phyloP scores from a whole-genome alignment of 2,888 invertebrate species.

The Idaea aversata region DNA sequence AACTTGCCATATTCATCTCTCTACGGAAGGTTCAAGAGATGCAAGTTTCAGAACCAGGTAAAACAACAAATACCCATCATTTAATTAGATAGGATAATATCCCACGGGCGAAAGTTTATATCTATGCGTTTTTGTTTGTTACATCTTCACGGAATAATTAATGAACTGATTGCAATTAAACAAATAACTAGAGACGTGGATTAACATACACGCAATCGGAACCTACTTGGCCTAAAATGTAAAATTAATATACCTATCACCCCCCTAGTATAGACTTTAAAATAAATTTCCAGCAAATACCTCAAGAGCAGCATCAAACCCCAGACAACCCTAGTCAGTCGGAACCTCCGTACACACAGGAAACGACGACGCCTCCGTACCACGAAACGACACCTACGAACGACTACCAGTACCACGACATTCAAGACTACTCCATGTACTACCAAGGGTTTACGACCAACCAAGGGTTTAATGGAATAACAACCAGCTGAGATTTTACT shows the following conservation, averaged over 20 bases:
- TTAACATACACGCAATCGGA: too few species aligned
- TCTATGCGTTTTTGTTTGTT: too few species aligned
- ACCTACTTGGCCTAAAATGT: not conserved
- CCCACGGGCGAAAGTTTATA: too few species aligned
- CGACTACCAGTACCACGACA: not conserved
- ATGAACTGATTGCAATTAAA: too few species aligned
- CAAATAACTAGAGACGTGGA: too few species aligned
- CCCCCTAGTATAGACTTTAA: not conserved
- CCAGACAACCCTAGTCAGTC: conserved; percentile 17
- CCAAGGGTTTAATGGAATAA: conserved; percentile 42
- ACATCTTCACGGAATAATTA: too few species aligned
- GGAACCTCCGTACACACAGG: not conserved
- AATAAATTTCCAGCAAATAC: conserved; percentile 7
- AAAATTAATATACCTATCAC: too few species aligned
- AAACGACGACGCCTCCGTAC: not conserved
- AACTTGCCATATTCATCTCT: conserved; percentile 94
- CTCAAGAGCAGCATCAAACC: conserved; percentile 46
- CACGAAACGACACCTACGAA: not conserved
- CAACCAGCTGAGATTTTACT: conserved; percentile 53
- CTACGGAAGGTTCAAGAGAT: conserved; percentile 93
- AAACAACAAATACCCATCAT: not conserved
- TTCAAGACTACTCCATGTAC: not conserved
- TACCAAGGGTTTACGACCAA: not conserved
- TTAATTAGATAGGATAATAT: too few species aligned
- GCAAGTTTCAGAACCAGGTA: conserved; percentile 86